phyloP scores from a whole-genome alignment of 1,140 invertebrate genomes.

The Diorhabda elongata region DNA sequence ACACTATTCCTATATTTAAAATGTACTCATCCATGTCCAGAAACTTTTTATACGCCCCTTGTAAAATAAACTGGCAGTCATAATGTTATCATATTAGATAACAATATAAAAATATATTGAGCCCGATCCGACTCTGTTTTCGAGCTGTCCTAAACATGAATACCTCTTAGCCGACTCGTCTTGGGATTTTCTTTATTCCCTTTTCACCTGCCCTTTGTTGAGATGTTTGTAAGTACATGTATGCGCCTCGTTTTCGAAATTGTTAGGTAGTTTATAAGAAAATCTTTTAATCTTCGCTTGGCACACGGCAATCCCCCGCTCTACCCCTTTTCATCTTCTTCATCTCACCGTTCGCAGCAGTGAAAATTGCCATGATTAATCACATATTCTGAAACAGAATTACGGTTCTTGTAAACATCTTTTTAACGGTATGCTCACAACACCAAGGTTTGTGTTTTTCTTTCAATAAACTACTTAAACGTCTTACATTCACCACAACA shows the following conservation, averaged over 20 bases:
- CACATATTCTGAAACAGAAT: not conserved
- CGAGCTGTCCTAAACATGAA: constrained; percentile 1
- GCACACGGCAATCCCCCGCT: not conserved
- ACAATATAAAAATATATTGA: no score
- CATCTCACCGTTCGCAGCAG: not conserved
- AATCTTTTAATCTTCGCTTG: constrained; percentile 2
- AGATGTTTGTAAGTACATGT: constrained; percentile 2
- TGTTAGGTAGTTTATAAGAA: constrained; percentile 1
- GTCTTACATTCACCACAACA: no score
- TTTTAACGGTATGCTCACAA: not conserved
- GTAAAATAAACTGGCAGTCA: no score
- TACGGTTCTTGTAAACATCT: not conserved
- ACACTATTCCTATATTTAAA: no score
- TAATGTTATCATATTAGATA: no score
- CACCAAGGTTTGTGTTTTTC: not conserved
- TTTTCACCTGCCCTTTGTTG: constrained; percentile 1
- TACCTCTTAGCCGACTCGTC: constrained; percentile 1
- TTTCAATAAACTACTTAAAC: not conserved
- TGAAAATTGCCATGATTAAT: not conserved
- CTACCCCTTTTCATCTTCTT: not conserved
- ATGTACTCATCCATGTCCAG: no score
- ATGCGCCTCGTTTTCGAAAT: not conserved
- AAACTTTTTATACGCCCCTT: no score
- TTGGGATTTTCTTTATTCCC: constrained; percentile 2
- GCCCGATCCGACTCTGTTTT: not conserved